Conservation (phyloP, 2,888 invertebrate species). For the Drosophila macrospina region DNA sequence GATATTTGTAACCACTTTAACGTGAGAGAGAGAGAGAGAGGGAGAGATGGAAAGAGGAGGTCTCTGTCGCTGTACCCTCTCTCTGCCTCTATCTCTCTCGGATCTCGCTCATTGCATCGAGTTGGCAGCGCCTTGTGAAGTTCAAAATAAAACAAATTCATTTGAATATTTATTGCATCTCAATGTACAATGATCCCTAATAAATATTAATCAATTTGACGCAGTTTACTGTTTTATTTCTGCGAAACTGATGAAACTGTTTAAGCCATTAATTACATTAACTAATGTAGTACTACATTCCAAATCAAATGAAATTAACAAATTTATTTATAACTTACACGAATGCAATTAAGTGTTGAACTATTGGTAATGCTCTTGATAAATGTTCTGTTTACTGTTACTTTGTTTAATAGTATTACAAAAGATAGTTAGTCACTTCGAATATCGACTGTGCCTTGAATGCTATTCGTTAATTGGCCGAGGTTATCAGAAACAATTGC, state of each 20-base stretch:
- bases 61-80: slow-evolving; percentile 3
- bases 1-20: slow-evolving; percentile 27
- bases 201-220: slow-evolving; percentile 23
- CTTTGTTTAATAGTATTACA: not conserved
- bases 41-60: not conserved
- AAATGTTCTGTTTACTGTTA: not conserved
- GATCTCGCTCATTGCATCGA: slow-evolving; percentile 19
- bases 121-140: slow-evolving; percentile 23
- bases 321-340: not conserved
- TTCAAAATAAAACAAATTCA: slow-evolving; percentile 13
- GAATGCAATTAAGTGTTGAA: not conserved
- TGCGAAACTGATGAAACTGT: not conserved
- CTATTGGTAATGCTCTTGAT: not conserved
- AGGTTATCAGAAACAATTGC: slow-evolving; percentile 9
- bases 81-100: slow-evolving; percentile 1
- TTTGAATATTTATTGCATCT: slow-evolving; percentile 15
- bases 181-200: slow-evolving; percentile 15
- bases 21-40: not conserved
- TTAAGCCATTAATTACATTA: no score
- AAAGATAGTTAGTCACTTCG: slow-evolving; percentile 2
- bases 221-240: slow-evolving; percentile 23
- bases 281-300: not conserved
- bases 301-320: not conserved
- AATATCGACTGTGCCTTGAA: slow-evolving; percentile 12
- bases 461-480: slow-evolving; percentile 16